These are phyloP conservation scores for Drosophila cognata DNA, from an alignment of 2,888 invertebrate genomes.

Conservation along the genomic window DNA sequence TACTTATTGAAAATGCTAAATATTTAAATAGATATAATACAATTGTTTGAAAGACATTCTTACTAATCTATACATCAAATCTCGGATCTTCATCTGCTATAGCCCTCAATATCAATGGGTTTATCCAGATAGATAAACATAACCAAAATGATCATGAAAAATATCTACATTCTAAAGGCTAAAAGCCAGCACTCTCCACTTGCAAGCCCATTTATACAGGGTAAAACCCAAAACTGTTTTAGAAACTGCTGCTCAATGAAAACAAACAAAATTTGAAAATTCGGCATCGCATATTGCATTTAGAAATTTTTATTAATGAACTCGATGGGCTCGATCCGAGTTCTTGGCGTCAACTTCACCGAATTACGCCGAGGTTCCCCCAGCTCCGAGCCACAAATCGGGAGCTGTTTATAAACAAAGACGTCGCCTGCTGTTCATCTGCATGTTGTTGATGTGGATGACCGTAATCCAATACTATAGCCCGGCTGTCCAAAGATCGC, in stretches of 20 bases:
- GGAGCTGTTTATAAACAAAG: conserved; percentile 39
- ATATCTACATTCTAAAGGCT: too few relatives aligned
- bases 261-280: conserved; percentile 40
- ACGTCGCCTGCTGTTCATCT: conserved; percentile 32
- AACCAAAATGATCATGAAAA: neutral
- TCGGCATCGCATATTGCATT: conserved; percentile 15
- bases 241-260: conserved; percentile 14
- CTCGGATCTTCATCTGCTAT: neutral
- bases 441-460: conserved; percentile 14
- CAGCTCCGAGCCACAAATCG: conserved; percentile 9
- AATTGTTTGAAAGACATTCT: neutral
- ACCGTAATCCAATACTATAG: conserved; percentile 57
- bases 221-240: neutral
- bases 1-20: neutral
- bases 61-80: neutral
- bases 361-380: conserved; percentile 61
- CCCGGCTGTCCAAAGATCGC: conserved; percentile 9
- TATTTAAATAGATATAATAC: neutral
- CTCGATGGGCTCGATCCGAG: conserved; percentile 1
- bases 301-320: conserved; percentile 30
- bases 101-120: neutral
- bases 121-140: neutral
- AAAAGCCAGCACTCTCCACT: too few relatives aligned
- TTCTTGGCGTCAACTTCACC: conserved; percentile 45
- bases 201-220: neutral